Evolutionary conservation across 2,113 vertebrate species (phyloP).

Genomic region (Microtus oregoni): DNA sequence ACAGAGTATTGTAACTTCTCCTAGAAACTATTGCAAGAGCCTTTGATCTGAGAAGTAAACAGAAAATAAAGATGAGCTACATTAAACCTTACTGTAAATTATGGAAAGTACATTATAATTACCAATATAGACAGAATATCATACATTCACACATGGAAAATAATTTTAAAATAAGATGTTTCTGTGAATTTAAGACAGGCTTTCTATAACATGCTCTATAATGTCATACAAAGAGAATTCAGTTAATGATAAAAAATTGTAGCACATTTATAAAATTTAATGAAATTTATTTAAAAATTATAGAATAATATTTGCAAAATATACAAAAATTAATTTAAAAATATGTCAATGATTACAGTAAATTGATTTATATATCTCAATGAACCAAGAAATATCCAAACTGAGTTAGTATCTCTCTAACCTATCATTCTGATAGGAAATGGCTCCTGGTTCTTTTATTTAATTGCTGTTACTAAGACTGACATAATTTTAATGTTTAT

Average conservation of each 20-base stretch:
- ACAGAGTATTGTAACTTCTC: neutral
- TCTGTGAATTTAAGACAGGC: constrained; percentile 6
- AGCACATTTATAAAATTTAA: neutral
- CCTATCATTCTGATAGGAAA: neutral
- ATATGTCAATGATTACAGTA: constrained; percentile 26
- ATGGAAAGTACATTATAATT: neutral
- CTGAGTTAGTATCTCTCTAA: constrained; percentile 1
- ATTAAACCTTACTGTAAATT: neutral
- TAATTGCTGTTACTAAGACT: neutral
- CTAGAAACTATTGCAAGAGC: neutral
- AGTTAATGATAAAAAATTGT: neutral
- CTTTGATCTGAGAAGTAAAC: neutral
- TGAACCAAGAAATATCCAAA: constrained; percentile 13
- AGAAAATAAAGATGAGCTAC: neutral
- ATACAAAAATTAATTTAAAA: constrained; percentile 34
- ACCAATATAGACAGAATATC: neutral
- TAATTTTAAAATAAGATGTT: constrained; percentile 23
- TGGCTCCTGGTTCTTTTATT: neutral
- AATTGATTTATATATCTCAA: neutral
- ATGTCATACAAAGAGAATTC: neutral
- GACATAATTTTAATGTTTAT: constrained; percentile 10
- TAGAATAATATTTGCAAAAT: neutral
- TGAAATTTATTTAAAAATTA: constrained; percentile 37
- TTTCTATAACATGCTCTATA: neutral
- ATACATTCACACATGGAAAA: neutral